A percentile compares a stretch with the other conserved stretches of the same genome.
These are phyloP conservation scores for Eucidaris tribuloides DNA, from an alignment of 35 echinoderm and acorn worm species.

Conservation along the genomic window DNA sequence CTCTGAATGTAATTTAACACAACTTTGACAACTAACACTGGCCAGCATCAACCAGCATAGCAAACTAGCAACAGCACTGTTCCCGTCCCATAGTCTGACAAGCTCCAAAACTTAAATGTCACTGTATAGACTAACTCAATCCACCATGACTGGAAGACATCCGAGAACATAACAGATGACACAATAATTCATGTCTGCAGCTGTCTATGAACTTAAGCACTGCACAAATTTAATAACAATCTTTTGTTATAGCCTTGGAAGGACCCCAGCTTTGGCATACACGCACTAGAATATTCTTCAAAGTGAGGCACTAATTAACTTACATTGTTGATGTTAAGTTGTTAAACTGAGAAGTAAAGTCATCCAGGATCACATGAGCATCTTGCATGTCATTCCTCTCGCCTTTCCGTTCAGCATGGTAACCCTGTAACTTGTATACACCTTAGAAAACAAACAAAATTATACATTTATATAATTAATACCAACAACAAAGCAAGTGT, in stretches of 20 bases:
- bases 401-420: slow-evolving; percentile 80
- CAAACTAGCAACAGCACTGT: no score
- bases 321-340: slow-evolving; percentile 72
- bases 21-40: no score
- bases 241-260: neutral
- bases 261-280: neutral
- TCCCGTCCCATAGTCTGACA: no score
- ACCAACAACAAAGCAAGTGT: no score
- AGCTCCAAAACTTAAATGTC: no score
- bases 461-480: no score
- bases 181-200: neutral
- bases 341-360: slow-evolving; percentile 55
- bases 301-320: neutral
- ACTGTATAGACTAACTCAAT: neutral
- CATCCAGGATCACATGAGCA: slow-evolving; percentile 85
- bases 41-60: no score
- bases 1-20: no score
- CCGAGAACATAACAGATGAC: neutral
- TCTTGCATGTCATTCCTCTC: slow-evolving; percentile 98
- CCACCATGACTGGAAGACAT: neutral
- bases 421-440: slow-evolving; percentile 60
- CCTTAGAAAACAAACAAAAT: slow-evolving; percentile 16
- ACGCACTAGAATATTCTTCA: neutral
- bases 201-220: neutral
- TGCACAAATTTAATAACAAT: neutral